A percentile compares a stretch with the other conserved stretches of the same genome.
phyloP scores from a whole-genome alignment of 2,113 vertebrate genomes.

The Bubo scandiacus region DNA sequence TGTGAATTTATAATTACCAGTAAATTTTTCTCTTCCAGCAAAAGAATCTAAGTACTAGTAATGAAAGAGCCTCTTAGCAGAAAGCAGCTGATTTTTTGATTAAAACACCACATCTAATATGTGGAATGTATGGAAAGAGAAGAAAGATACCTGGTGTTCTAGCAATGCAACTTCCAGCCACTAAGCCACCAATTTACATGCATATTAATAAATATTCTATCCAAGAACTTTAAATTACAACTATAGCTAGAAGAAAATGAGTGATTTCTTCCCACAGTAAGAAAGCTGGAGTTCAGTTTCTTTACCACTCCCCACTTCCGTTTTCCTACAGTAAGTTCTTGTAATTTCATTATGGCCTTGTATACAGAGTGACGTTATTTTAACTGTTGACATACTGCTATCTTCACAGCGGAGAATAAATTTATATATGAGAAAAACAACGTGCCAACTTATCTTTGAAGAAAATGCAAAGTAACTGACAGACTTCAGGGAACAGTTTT shows the following conservation, averaged over 20 bases:
- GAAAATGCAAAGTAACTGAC: background rate
- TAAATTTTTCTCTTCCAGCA: background rate
- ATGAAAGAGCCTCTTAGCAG: background rate
- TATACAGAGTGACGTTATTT: background rate
- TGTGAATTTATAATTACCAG: background rate
- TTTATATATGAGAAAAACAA: background rate
- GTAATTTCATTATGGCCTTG: background rate
- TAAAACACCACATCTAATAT: background rate
- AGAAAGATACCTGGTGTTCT: background rate
- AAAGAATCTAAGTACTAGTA: background rate
- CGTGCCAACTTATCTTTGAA: background rate
- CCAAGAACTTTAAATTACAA: background rate
- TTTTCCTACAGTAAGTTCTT: background rate
- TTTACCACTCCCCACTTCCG: background rate
- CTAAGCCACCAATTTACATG: background rate
- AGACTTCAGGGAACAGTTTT: background rate
- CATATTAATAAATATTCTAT: background rate
- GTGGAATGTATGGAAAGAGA: background rate
- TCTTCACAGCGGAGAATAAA: background rate
- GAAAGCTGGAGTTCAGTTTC: background rate
- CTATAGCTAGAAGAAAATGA: background rate
- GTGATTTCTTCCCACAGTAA: background rate
- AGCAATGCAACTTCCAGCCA: background rate
- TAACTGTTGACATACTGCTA: background rate
- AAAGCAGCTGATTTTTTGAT: background rate